These are phyloP conservation scores for Agrotis exclamationis DNA, from an alignment of 2,888 invertebrate species.

Conservation along the genomic window DNA sequence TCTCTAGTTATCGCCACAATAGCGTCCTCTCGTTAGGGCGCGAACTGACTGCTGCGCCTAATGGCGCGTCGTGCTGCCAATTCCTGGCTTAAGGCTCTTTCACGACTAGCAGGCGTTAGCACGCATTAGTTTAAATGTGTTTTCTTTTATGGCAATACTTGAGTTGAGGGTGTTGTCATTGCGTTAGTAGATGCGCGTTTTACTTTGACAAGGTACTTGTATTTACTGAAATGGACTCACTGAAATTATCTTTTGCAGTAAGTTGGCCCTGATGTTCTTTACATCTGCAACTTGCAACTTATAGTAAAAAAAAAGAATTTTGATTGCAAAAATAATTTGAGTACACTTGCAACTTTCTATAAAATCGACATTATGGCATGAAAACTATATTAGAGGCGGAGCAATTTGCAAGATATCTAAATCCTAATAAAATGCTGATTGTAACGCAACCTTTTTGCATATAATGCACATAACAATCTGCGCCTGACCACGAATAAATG, in stretches of 20 bases:
- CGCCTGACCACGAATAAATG: background rate
- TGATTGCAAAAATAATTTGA: too few relatives aligned
- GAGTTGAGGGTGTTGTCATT: constrained; percentile 47
- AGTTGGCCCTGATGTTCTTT: too few relatives aligned
- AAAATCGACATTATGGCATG: too few relatives aligned
- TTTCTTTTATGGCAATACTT: constrained; percentile 63
- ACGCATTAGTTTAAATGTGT: constrained; percentile 67
- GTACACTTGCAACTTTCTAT: too few relatives aligned
- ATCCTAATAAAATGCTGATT: constrained; percentile 3
- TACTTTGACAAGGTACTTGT: background rate
- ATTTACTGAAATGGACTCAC: background rate
- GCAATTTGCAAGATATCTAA: background rate
- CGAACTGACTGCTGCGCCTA: constrained; percentile 64
- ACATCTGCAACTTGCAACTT: too few relatives aligned
- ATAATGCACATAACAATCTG: background rate
- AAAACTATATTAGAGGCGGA: too few relatives aligned
- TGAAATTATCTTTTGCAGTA: too few relatives aligned
- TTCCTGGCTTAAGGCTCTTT: constrained; percentile 65
- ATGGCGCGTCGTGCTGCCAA: constrained; percentile 70
- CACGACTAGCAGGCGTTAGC: constrained; percentile 63
- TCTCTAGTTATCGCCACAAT: constrained; percentile 66
- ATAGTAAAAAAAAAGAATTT: too few relatives aligned
- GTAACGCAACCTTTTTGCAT: constrained; percentile 34
- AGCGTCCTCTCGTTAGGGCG: constrained; percentile 66
- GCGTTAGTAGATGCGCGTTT: constrained; percentile 38